A percentile compares a stretch with the other conserved stretches of the same genome.
These are phyloP conservation scores for Mycogona germanica DNA, from an alignment of 2,888 invertebrate genomes.

Conservation along the genomic window DNA sequence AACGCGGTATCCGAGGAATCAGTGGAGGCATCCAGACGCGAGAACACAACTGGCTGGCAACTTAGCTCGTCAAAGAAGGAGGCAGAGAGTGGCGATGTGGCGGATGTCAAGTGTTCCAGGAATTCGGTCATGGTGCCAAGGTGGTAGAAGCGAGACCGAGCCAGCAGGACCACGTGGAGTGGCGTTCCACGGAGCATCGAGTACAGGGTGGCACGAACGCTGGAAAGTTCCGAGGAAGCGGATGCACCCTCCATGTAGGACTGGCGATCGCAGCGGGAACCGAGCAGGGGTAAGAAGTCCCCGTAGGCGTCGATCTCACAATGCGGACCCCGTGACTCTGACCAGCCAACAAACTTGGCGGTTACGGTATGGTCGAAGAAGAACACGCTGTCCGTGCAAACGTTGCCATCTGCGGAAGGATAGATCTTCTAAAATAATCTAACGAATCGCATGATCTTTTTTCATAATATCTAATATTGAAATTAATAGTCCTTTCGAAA, in stretches of 20 bases:
- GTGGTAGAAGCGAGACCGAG: slow-evolving; percentile 37
- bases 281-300: slow-evolving; percentile 38
- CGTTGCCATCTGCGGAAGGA: slow-evolving; percentile 24
- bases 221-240: slow-evolving; percentile 26
- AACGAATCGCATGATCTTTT: too few relatives aligned
- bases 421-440: too few relatives aligned
- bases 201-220: slow-evolving; percentile 29
- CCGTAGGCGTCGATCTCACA: slow-evolving; percentile 40
- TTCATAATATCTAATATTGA: too few relatives aligned
- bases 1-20: background rate
- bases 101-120: slow-evolving; percentile 6
- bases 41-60: slow-evolving; percentile 4
- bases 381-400: slow-evolving; percentile 39
- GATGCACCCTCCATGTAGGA: slow-evolving; percentile 28
- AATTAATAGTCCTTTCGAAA: too few relatives aligned
- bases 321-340: slow-evolving; percentile 26
- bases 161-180: slow-evolving; percentile 32
- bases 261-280: slow-evolving; percentile 28
- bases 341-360: slow-evolving; percentile 27
- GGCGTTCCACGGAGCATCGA: slow-evolving; percentile 28
- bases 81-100: background rate
- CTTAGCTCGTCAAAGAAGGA: slow-evolving; percentile 8
- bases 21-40: slow-evolving; percentile 2
- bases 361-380: slow-evolving; percentile 34
- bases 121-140: slow-evolving; percentile 35